Base-by-base conservation (phyloP, 2,888 invertebrate species). In the Ecliptopera silaceata region DNA sequence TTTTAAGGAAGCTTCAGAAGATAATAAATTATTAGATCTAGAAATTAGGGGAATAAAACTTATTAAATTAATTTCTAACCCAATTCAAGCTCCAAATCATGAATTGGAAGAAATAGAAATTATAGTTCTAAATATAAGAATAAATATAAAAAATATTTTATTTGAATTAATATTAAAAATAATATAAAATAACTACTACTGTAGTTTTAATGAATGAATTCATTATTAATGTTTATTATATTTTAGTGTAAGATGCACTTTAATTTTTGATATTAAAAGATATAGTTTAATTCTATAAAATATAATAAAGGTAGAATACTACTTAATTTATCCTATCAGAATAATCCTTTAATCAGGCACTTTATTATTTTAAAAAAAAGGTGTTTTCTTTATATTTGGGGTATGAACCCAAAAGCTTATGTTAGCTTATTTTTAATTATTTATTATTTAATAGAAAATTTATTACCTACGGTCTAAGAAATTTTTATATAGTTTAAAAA, bases 321-420 rank as follows among this genome's bases (percentile, higher is more conserved):
- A 84, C 82, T 74, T 86, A 62, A 81, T 84, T 84, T 86, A 86
- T 77, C 48, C 86, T 86, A 85, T 86, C 86, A 86, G 84, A 86
- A 83, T 86, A 86, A 83, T 74, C 86, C 84, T 86, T 85, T 84
- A 69, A 69, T 85, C 86, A 86, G 86, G 86, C 86, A 85, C 84
- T 84, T 84, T 84, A 83, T 36, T 86, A 6, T 83, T 72, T 86
- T 89, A 86, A 89, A 86, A 84, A 87, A 87, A 86, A 80, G 74
- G 70, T 18, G 43, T 71, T 75, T 79, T 72, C 83, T 91, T 86
- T 90, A 92, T 75, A 90, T 83, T 90, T 92, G 92, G 80, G 90
- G 92, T 93, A 93, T 93, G 92, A 93, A 90, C 90, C 91, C 93
- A 93, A 88, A 79, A 93, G 93, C 93, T 93, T 93, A 69, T 55